Percentiles rank a stretch among this genome's conserved stretches.
These are phyloP conservation scores for Dryas iulia DNA, from an alignment of 1,140 invertebrate genomes.

Conservation along the genomic window DNA sequence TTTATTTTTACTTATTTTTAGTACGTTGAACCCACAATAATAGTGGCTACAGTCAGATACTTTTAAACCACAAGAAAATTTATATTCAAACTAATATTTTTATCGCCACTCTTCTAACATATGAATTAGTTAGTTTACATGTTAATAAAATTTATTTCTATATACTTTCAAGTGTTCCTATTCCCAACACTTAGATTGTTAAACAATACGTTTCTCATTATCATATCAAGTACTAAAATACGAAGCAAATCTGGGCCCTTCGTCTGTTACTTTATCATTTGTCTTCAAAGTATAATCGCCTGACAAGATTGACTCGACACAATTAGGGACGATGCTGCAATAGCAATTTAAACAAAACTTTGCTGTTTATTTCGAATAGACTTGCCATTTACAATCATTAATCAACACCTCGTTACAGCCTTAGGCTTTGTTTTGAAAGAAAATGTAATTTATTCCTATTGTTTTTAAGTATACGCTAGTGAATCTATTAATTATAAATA, in stretches of 20 bases:
- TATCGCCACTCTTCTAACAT: too few species aligned
- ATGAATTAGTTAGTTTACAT: too few species aligned
- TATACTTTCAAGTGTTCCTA: too few species aligned
- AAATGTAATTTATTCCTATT: background rate
- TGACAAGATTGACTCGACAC: slow-evolving; percentile 57
- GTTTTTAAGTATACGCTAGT: background rate
- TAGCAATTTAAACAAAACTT: slow-evolving; percentile 58
- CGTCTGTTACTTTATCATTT: slow-evolving; percentile 17
- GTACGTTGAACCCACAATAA: too few species aligned
- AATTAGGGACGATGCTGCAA: slow-evolving; percentile 52
- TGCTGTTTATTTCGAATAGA: slow-evolving; percentile 50
- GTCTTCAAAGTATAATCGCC: slow-evolving; percentile 39
- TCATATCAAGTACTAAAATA: background rate
- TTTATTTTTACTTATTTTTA: too few species aligned
- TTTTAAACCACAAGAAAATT: too few species aligned
- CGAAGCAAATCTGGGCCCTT: background rate
- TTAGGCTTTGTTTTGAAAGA: background rate
- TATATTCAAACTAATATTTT: too few species aligned
- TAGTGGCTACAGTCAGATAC: too few species aligned
- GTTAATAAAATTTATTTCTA: too few species aligned
- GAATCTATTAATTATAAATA: background rate
- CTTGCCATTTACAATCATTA: slow-evolving; percentile 47
- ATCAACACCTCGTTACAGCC: slow-evolving; percentile 45
- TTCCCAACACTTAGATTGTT: too few species aligned
- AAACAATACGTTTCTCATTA: background rate